These are phyloP conservation scores for Dromas ardeola DNA, from an alignment of 2,113 vertebrate genomes.

Conservation along the genomic window DNA sequence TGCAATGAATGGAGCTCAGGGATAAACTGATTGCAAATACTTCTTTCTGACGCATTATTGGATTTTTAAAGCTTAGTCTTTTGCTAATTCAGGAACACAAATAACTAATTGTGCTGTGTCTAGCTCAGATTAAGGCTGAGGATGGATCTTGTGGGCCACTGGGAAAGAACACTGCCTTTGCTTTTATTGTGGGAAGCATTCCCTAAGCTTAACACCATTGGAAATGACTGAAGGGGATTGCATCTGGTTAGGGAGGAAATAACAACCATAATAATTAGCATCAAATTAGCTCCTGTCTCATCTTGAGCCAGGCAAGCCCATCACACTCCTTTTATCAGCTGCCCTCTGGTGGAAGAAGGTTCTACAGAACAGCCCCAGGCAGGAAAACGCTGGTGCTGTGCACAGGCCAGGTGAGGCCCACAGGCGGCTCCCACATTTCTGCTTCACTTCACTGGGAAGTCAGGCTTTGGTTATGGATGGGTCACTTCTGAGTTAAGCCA, in stretches of 20 bases:
- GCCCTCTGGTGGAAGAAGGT: constrained; percentile 27
- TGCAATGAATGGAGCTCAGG: not conserved
- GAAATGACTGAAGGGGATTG: not conserved
- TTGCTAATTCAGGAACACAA: constrained; percentile 2
- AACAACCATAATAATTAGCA: constrained; percentile 22
- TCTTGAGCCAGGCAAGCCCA: not conserved
- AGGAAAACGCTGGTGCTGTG: not conserved
- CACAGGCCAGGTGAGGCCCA: not conserved
- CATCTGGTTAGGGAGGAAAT: constrained; percentile 10
- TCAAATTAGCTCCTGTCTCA: not conserved
- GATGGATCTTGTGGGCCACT: not conserved
- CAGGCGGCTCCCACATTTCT: not conserved
- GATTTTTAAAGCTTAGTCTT: constrained; percentile 10
- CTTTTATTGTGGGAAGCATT: not conserved
- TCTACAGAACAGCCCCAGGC: not conserved
- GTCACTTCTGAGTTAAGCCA: not conserved
- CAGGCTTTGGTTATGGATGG: not conserved
- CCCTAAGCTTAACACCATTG: not conserved
- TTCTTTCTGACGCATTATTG: not conserved
- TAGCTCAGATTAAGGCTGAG: not conserved
- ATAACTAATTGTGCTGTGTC: not conserved
- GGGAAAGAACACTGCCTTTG: not conserved
- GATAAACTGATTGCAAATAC: not conserved
- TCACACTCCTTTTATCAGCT: not conserved
- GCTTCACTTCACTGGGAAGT: not conserved